These are phyloP conservation scores for Galerucella nymphaeae DNA, from an alignment of 2,888 invertebrate genomes.

Conservation along the genomic window DNA sequence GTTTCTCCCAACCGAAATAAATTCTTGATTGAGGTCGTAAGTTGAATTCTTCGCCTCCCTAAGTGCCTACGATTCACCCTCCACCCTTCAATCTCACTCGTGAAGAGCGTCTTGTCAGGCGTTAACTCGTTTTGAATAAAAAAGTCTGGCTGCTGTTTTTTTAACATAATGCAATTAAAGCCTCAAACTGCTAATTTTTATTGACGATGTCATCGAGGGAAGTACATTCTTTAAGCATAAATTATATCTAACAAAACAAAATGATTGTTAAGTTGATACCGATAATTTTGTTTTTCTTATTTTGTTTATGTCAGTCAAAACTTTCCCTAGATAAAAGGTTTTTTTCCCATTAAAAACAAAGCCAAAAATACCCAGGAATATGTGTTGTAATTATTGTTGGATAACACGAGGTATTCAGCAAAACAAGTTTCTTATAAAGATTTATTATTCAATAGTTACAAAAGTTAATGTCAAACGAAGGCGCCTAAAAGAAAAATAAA, in stretches of 20 bases:
- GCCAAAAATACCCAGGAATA: background rate
- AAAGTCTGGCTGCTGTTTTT: background rate
- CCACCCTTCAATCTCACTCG: constrained; percentile 15
- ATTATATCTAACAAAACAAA: background rate
- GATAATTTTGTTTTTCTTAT: no score
- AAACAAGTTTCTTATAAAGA: no score
- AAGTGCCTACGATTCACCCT: constrained; percentile 24
- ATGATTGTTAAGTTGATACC: no score
- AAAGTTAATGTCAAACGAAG: no score
- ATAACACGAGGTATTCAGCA: no score
- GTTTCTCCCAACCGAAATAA: constrained; percentile 45
- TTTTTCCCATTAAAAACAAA: background rate
- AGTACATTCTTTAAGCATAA: background rate
- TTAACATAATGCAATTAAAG: background rate
- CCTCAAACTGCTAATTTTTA: background rate
- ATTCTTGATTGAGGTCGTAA: constrained; percentile 31
- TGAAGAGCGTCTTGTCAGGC: background rate
- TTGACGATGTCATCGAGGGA: background rate
- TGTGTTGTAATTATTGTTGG: no score
- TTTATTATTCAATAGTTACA: no score
- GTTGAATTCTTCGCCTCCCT: constrained; percentile 17
- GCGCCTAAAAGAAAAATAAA: no score
- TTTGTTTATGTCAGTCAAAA: no score
- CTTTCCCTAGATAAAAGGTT: no score
- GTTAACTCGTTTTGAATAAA: background rate